phyloP scores from a whole-genome alignment of 2,113 vertebrate species.

The Ictalurus furcatus region DNA sequence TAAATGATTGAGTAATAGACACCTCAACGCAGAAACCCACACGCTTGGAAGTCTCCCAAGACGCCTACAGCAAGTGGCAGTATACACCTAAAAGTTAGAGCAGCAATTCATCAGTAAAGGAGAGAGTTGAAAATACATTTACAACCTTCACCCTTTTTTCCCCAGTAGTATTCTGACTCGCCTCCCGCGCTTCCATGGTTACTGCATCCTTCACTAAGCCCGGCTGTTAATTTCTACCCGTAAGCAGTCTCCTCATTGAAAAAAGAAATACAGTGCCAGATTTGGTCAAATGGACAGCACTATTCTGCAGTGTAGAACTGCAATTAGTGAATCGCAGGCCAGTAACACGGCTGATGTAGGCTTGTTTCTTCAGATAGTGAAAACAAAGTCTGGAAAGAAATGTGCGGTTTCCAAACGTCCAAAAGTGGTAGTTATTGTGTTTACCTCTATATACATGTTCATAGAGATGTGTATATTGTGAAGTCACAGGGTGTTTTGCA shows the following conservation, averaged over 20 bases:
- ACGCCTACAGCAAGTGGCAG: not conserved
- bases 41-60: not conserved
- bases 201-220: not conserved
- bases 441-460: not conserved
- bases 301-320: not conserved
- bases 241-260: not conserved
- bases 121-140: not conserved
- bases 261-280: not conserved
- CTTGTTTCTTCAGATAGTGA: not conserved
- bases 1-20: constrained; percentile 1
- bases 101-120: constrained; percentile 16
- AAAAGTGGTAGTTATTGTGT: not conserved
- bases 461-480: too few relatives aligned
- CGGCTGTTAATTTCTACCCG: constrained; percentile 9
- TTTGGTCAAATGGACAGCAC: not conserved
- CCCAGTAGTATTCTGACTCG: constrained; percentile 5
- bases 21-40: not conserved
- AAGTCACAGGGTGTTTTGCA: not conserved
- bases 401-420: too few relatives aligned
- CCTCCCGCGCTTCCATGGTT: constrained; percentile 16
- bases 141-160: constrained; percentile 3
- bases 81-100: constrained; percentile 3
- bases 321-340: not conserved
- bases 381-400: not conserved
- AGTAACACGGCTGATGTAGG: not conserved